These are phyloP conservation scores for Haplochromis vanheusdeni DNA, from an alignment of 2,113 vertebrate species.

Conservation along the genomic window DNA sequence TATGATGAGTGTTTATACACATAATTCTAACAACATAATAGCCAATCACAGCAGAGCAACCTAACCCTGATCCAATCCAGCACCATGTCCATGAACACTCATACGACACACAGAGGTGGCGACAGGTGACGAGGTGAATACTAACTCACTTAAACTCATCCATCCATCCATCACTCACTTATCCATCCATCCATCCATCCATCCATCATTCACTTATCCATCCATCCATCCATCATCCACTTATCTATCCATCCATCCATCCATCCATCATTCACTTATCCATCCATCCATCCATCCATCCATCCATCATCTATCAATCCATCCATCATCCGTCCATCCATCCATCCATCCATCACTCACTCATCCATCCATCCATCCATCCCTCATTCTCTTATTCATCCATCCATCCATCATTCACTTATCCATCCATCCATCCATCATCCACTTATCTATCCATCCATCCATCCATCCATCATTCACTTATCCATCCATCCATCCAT, in stretches of 20 bases:
- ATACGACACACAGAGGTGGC: background rate
- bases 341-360: accelerated
- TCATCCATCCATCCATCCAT: accelerated
- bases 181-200: background rate
- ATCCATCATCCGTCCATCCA: accelerated
- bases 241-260: too few species aligned
- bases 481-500: accelerated
- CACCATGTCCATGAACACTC: background rate
- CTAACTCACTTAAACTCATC: background rate
- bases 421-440: accelerated
- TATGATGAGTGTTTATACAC: background rate
- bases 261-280: accelerated
- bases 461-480: accelerated
- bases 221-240: accelerated
- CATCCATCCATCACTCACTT: accelerated
- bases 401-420: too few species aligned
- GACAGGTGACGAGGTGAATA: background rate
- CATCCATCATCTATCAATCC: accelerated
- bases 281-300: accelerated
- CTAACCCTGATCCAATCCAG: background rate
- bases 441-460: accelerated
- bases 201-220: accelerated
- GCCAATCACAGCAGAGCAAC: background rate
- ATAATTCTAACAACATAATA: background rate
- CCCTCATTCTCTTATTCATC: too few species aligned